Conservation (phyloP, 23 tunicate species). For the Phallusia fumigata region DNA sequence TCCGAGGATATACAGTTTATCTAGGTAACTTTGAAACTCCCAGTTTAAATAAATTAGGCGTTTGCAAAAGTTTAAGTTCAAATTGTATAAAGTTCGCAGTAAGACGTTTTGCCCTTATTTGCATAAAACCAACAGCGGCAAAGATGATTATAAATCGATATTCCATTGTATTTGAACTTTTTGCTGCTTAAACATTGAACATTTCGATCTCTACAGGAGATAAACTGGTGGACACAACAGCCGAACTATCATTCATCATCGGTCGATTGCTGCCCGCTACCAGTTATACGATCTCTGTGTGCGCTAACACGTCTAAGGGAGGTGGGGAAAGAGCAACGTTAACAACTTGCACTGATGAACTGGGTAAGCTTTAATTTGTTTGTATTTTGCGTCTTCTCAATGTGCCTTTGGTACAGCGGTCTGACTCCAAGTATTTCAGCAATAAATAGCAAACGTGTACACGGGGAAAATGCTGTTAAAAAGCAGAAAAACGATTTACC, state of each 20-base stretch:
- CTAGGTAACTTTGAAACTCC: too few species aligned
- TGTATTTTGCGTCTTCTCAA: too few species aligned
- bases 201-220: constrained; percentile 40
- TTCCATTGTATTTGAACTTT: too few species aligned
- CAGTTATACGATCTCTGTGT: constrained; percentile 53
- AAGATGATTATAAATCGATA: too few species aligned
- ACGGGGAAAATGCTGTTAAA: too few species aligned
- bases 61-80: background rate
- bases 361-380: constrained; percentile 36
- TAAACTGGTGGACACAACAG: constrained; percentile 43
- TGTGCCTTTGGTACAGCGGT: too few species aligned
- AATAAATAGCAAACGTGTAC: too few species aligned
- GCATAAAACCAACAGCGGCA: too few species aligned
- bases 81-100: too few species aligned
- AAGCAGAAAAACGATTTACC: too few species aligned
- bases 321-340: constrained; percentile 59
- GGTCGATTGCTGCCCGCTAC: constrained; percentile 65
- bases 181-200: too few species aligned
- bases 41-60: background rate
- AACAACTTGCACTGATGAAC: constrained; percentile 53
- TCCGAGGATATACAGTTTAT: constrained; percentile 57
- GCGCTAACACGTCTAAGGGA: constrained; percentile 64
- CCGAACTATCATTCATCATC: constrained; percentile 53
- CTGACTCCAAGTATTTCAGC: too few species aligned
- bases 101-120: background rate